These are phyloP conservation scores for Chrysemys picta DNA, from an alignment of 2,113 vertebrate genomes.

Conservation along the genomic window DNA sequence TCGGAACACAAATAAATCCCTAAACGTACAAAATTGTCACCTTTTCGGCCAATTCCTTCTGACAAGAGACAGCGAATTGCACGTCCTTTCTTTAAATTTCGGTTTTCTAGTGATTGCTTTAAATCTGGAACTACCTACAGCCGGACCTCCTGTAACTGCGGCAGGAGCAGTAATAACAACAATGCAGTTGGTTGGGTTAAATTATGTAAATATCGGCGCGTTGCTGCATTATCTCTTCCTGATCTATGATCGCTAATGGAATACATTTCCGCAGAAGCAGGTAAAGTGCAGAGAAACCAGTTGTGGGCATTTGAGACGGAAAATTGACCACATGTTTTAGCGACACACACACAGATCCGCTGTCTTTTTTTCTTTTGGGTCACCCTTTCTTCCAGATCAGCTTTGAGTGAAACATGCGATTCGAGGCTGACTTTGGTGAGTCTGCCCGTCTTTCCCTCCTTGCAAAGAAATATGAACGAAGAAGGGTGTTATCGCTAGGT, in stretches of 20 bases:
- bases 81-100: too few relatives aligned
- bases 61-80: too few relatives aligned
- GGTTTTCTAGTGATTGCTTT: too few relatives aligned
- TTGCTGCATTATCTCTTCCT: not conserved
- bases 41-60: not conserved
- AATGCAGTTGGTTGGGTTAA: not conserved
- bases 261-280: conserved; percentile 18
- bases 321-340: conserved; percentile 56
- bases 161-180: not conserved
- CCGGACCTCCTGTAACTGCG: not conserved
- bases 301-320: conserved; percentile 42
- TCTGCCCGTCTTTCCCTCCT: not conserved
- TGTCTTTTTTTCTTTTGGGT: conserved; percentile 24
- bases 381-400: conserved; percentile 57
- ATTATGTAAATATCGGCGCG: not conserved
- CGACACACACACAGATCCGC: not conserved
- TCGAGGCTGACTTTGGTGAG: not conserved
- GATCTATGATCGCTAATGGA: not conserved
- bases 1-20: not conserved
- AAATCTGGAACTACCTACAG: not conserved
- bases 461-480: not conserved
- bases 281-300: not conserved
- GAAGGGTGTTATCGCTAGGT: not conserved
- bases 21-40: not conserved
- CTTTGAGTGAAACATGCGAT: conserved; percentile 34